Base-by-base conservation (phyloP, 2,797 vertebrate species). In the Gallirallus australis region DNA sequence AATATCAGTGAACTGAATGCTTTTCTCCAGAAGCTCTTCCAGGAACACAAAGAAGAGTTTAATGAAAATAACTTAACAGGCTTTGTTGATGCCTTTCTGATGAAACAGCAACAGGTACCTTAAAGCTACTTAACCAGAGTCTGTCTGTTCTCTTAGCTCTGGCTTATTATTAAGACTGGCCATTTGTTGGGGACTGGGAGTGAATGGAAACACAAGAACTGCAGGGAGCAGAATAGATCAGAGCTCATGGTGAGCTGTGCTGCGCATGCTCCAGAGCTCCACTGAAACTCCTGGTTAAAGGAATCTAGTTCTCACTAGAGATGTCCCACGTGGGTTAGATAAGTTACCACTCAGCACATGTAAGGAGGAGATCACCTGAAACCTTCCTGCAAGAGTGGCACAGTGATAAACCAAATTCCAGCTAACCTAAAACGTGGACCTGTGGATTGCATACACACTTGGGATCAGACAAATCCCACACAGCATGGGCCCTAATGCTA, bases 71-170 rank as follows among this genome's bases (percentile, higher is more conserved):
- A 97, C 57, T 80, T 98, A 76, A 95, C 96, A 11, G 96, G 97
- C n/a, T 98, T 96, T 63, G 96, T 98, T 20, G 97, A 97, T 73
- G 97, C 97, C 28, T 98, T 96, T 85, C 81, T 98, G 83, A 73
- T 97, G 94, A 97, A 98, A 72, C 97, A 97, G 73, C 83, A 97
- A 1, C 93, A 97, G 96, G 97, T 97, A 94, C 66, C 65, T 85
- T 69, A 71, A 86, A 94, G 63, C 54, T 88, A 63, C 63, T 5
- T 53, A 42, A 45, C 75, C 37, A 25, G 20, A 20, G 30, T 25
- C 59, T 56, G 73, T 89, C 57, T 85, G 1, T 52, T 93, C 69
- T 60, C 54, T 82, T 45, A 85, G 61, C 61, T 94, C n/a, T 91
- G 56, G 20, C 52, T 89, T 80, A 48, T 57, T 85, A 37, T 77